Conservation (phyloP, 2,888 invertebrate species). For the Lumbricus terrestris region DNA sequence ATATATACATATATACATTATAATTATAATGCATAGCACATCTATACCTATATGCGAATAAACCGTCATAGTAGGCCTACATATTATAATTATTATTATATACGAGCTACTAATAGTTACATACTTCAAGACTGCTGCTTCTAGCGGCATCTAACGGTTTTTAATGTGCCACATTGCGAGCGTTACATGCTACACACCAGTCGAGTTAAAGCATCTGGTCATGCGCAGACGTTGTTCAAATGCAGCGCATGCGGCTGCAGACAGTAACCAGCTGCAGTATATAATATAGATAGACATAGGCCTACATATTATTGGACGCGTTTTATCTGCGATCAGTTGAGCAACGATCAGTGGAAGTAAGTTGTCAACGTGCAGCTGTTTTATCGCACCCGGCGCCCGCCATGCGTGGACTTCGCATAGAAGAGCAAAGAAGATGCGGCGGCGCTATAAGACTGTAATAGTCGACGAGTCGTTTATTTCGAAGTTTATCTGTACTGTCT, state of each 20-base stretch:
- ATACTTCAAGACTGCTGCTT: not conserved
- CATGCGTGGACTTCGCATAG: not conserved
- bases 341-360: not conserved
- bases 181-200: no score
- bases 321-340: not conserved
- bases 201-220: not conserved
- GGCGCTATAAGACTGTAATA: not conserved
- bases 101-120: no score
- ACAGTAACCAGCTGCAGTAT: not conserved
- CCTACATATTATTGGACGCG: no score
- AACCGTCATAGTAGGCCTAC: not conserved
- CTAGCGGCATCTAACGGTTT: not conserved
- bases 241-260: not conserved
- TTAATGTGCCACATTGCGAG: not conserved
- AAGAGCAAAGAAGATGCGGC: not conserved
- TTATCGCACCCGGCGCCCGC: not conserved
- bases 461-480: constrained; percentile 3
- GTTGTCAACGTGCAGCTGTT: not conserved
- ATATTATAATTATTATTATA: no score
- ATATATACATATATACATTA: no score
- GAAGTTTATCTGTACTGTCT: not conserved
- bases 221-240: not conserved
- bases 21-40: no score
- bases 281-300: no score
- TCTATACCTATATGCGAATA: no score